Conservation (phyloP, 1,140 invertebrate species). For the Heliconius eleuchia region DNA sequence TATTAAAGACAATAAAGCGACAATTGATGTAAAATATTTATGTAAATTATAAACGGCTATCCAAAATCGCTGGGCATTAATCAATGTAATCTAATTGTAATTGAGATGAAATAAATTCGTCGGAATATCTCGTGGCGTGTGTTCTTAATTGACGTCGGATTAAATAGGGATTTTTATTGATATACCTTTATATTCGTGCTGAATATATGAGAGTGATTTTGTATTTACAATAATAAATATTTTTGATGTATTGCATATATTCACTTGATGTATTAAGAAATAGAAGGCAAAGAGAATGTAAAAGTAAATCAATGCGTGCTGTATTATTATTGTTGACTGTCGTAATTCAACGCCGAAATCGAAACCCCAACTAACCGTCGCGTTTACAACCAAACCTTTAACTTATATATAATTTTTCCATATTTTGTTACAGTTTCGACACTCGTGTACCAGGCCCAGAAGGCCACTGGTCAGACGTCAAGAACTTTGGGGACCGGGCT, state of each 20-base stretch:
- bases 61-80: slow-evolving; percentile 37
- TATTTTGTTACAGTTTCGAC: slow-evolving; percentile 82
- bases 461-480: slow-evolving; percentile 83
- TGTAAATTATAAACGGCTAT: slow-evolving; percentile 40
- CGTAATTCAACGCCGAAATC: too few species aligned
- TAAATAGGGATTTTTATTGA: slow-evolving; percentile 30
- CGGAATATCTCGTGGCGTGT: slow-evolving; percentile 36
- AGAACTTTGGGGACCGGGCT: slow-evolving; percentile 82
- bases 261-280: too few species aligned
- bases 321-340: too few species aligned
- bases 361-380: too few species aligned
- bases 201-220: background rate
- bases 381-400: too few species aligned
- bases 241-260: background rate
- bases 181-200: background rate
- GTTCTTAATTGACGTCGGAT: slow-evolving; percentile 38
- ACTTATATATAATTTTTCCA: background rate
- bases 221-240: background rate
- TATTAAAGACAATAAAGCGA: slow-evolving; percentile 21
- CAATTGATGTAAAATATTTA: slow-evolving; percentile 21
- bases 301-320: too few species aligned
- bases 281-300: background rate
- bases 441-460: slow-evolving; percentile 81
- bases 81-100: slow-evolving; percentile 45
- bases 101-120: slow-evolving; percentile 41